phyloP scores from a whole-genome alignment of 2,888 invertebrate species.

The Nomada hirtipes region DNA sequence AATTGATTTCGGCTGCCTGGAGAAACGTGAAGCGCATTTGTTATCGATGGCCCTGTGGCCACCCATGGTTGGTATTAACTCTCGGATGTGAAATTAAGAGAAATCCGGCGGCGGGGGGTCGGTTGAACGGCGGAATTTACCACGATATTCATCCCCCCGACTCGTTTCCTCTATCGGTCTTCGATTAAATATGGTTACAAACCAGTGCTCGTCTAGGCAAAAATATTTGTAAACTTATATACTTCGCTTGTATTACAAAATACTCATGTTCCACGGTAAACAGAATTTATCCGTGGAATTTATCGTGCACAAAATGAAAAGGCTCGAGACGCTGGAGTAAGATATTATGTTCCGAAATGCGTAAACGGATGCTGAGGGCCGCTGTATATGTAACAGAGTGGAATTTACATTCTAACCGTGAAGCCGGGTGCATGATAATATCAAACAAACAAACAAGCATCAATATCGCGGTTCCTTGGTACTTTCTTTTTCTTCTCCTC shows the following conservation, averaged over 20 bases:
- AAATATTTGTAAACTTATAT: not conserved
- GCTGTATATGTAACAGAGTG: constrained; percentile 30
- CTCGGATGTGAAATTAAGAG: constrained; percentile 14
- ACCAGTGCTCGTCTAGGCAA: too few relatives aligned
- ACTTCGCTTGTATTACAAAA: constrained; percentile 21
- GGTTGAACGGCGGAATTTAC: not conserved
- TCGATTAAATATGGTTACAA: constrained; percentile 11
- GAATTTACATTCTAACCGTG: constrained; percentile 39
- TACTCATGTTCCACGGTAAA: constrained; percentile 8
- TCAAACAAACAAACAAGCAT: constrained; percentile 32
- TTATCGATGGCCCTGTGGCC: not conserved
- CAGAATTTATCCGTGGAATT: constrained; percentile 37
- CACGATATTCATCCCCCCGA: constrained; percentile 4
- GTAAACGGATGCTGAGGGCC: constrained; percentile 9
- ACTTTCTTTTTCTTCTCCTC: not conserved
- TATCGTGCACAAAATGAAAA: constrained; percentile 50
- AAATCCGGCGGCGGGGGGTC: not conserved
- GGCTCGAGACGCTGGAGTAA: not conserved
- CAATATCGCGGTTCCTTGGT: not conserved
- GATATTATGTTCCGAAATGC: constrained; percentile 34
- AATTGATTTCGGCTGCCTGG: constrained; percentile 18
- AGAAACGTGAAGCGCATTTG: constrained; percentile 20
- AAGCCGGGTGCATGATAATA: constrained; percentile 26
- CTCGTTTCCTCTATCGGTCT: not conserved
- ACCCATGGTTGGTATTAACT: not conserved